phyloP scores from a whole-genome alignment of 2,888 invertebrate species.

The Epinotia bilunana region DNA sequence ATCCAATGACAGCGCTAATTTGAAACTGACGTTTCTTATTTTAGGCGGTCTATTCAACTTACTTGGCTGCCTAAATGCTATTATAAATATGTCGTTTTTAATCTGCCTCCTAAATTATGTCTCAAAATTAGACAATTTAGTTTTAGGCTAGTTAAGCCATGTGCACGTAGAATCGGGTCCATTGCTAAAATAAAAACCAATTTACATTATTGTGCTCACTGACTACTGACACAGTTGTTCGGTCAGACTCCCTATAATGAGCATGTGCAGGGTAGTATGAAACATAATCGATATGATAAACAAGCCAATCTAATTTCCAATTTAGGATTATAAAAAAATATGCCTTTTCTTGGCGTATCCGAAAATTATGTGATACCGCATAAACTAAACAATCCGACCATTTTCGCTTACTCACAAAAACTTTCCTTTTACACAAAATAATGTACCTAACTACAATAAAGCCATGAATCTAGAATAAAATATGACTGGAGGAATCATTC shows the following conservation, averaged over 20 bases:
- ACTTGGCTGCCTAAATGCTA: too few species aligned
- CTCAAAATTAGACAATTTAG: too few species aligned
- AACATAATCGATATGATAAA: not conserved
- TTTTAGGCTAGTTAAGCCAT: too few species aligned
- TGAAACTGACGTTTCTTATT: too few species aligned
- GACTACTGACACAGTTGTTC: not conserved
- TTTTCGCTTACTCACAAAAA: not conserved
- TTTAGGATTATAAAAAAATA: not conserved
- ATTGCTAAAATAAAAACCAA: not conserved
- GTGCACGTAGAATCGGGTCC: too few species aligned
- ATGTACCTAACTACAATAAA: not conserved
- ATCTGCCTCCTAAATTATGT: too few species aligned
- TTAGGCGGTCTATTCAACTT: too few species aligned
- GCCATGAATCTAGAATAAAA: not conserved
- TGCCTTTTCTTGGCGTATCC: not conserved
- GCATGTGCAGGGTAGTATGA: not conserved
- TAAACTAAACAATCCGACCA: not conserved
- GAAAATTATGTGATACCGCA: not conserved
- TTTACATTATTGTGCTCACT: not conserved
- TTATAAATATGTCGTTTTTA: too few species aligned
- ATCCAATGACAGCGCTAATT: too few species aligned
- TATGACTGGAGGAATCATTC: not conserved
- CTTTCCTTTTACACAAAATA: constrained; percentile 10
- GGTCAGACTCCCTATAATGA: not conserved
- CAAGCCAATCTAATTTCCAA: not conserved